phyloP scores from a whole-genome alignment of 2,888 invertebrate genomes.

The Tridacna crocea region DNA sequence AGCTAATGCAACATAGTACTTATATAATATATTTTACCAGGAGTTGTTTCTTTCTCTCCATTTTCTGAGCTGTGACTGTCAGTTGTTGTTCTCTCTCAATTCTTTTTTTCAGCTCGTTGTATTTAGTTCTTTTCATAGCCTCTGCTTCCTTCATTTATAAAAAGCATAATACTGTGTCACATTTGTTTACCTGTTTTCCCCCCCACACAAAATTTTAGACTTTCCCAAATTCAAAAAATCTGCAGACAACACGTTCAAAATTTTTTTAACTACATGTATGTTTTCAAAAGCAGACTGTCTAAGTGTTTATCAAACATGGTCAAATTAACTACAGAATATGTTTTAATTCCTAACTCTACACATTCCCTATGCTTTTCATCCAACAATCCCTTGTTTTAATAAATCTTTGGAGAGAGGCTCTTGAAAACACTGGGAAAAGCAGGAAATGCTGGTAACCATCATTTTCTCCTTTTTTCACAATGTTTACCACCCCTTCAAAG shows the following conservation, averaged over 20 bases:
- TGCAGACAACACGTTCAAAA: too few relatives aligned
- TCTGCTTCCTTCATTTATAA: slow-evolving; percentile 68
- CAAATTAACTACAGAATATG: too few relatives aligned
- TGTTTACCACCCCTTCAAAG: too few relatives aligned
- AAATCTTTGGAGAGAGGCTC: background rate
- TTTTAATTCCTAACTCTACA: too few relatives aligned
- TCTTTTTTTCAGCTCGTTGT: slow-evolving; percentile 79
- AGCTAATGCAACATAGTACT: too few relatives aligned
- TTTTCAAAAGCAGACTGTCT: too few relatives aligned
- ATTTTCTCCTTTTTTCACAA: background rate
- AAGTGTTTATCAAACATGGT: too few relatives aligned
- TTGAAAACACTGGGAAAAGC: background rate
- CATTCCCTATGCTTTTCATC: too few relatives aligned
- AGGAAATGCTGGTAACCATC: background rate
- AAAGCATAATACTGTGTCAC: too few relatives aligned
- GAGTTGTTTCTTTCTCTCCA: slow-evolving; percentile 80
- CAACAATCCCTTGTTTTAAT: background rate
- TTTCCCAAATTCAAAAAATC: too few relatives aligned
- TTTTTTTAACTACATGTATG: too few relatives aligned
- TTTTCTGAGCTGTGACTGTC: slow-evolving; percentile 79
- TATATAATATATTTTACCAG: slow-evolving; percentile 54
- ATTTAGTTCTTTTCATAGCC: slow-evolving; percentile 73
- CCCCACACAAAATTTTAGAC: background rate
- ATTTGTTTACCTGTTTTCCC: background rate
- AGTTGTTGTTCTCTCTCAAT: slow-evolving; percentile 82